Percentiles rank a stretch among this genome's conserved stretches.
Conservation (phyloP, 2,888 invertebrate genomes). For the Diploptera punctata region DNA sequence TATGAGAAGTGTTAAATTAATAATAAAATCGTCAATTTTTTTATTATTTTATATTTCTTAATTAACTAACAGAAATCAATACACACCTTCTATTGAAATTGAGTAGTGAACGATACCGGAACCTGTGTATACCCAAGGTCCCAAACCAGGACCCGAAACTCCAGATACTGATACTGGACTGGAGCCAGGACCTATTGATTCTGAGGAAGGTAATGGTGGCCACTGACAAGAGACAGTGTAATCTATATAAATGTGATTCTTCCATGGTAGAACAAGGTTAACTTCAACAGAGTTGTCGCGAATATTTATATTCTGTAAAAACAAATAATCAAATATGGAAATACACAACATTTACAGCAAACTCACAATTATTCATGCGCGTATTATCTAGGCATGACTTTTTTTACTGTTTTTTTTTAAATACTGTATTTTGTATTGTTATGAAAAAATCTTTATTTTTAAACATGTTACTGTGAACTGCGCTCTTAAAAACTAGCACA, state of each 20-base stretch:
- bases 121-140: constrained; percentile 13
- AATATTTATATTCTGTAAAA: constrained; percentile 59
- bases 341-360: no score
- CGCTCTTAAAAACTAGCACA: no score
- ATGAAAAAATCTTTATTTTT: no score
- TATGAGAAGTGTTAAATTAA: no score
- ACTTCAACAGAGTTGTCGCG: constrained; percentile 66
- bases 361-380: no score
- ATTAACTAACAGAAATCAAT: background rate
- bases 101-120: constrained; percentile 55
- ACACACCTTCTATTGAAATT: constrained; percentile 56
- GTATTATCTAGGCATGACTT: no score
- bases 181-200: constrained; percentile 38
- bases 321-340: constrained; percentile 44
- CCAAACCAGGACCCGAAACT: background rate
- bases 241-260: constrained; percentile 72
- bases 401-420: no score
- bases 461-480: no score
- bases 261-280: constrained; percentile 73
- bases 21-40: no score
- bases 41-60: background rate
- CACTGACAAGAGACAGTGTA: constrained; percentile 65
- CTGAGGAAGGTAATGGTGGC: constrained; percentile 59
- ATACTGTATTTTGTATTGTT: no score
- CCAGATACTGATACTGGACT: constrained; percentile 6